These are phyloP conservation scores for Centropristis striata DNA, from an alignment of 2,113 vertebrate genomes.

Conservation along the genomic window DNA sequence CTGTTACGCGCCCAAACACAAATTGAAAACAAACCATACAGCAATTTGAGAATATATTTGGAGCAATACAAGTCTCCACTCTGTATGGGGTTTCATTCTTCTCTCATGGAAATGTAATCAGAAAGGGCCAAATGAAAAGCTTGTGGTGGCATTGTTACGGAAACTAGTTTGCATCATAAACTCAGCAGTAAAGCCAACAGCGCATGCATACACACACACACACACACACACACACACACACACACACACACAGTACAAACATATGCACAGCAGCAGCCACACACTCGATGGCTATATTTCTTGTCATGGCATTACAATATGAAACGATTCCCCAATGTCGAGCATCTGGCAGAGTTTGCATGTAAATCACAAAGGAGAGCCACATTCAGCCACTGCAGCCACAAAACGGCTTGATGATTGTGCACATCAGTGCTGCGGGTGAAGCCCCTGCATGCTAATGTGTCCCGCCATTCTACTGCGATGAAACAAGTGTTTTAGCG, in stretches of 20 bases:
- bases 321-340: conserved; percentile 46
- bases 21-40: conserved; percentile 63
- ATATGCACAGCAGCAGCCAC: conserved; percentile 25
- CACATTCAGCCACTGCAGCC: conserved; percentile 40
- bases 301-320: conserved; percentile 57
- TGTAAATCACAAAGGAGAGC: conserved; percentile 68
- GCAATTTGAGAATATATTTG: conserved; percentile 40
- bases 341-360: conserved; percentile 59
- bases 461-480: neutral
- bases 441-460: conserved; percentile 52
- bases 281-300: conserved; percentile 46
- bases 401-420: conserved; percentile 49
- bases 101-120: conserved; percentile 46
- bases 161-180: conserved; percentile 63
- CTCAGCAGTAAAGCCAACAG: conserved; percentile 30
- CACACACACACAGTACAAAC: conserved; percentile 42
- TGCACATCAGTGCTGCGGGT: conserved; percentile 29
- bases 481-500: conserved; percentile 48
- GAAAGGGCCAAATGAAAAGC: conserved; percentile 59
- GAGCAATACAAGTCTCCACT: conserved; percentile 15
- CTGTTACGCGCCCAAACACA: conserved; percentile 30
- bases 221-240: conserved; percentile 15
- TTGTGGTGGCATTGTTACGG: conserved; percentile 50
- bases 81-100: conserved; percentile 47
- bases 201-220: conserved; percentile 9